Evolutionary conservation across 2,797 vertebrate species (phyloP).

Genomic region (Steatocranus sp.): DNA sequence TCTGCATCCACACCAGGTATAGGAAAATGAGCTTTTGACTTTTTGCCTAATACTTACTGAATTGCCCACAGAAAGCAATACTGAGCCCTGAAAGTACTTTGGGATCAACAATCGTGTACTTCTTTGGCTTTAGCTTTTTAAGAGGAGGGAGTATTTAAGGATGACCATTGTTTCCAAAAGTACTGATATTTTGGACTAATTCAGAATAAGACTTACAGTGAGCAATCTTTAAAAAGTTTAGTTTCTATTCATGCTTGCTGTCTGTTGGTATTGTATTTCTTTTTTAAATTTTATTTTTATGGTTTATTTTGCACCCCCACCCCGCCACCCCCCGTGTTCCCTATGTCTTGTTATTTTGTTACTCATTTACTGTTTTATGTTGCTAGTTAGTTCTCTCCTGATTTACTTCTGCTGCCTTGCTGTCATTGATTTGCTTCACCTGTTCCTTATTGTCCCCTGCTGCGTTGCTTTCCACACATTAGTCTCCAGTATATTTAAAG

Average conservation of each 20-base stretch:
- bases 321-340: rapidly evolving
- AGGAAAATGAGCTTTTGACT: constrained; percentile 9
- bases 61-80: background rate
- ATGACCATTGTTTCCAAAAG: background rate
- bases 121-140: background rate
- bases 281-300: background rate
- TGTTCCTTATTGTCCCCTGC: background rate
- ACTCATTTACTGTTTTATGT: background rate
- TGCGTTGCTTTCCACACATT: background rate
- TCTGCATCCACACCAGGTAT: background rate
- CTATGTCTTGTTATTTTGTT: background rate
- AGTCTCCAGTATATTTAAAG: background rate
- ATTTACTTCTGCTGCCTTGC: background rate
- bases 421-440: background rate
- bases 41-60: background rate
- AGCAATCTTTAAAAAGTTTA: background rate
- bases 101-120: background rate
- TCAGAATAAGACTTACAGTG: background rate
- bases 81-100: background rate
- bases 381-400: background rate
- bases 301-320: background rate
- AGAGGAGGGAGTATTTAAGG: background rate
- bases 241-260: background rate
- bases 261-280: background rate
- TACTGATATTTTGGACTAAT: background rate